Base-by-base conservation (phyloP, 1,140 invertebrate genomes). In the Ruditapes philippinarum region DNA sequence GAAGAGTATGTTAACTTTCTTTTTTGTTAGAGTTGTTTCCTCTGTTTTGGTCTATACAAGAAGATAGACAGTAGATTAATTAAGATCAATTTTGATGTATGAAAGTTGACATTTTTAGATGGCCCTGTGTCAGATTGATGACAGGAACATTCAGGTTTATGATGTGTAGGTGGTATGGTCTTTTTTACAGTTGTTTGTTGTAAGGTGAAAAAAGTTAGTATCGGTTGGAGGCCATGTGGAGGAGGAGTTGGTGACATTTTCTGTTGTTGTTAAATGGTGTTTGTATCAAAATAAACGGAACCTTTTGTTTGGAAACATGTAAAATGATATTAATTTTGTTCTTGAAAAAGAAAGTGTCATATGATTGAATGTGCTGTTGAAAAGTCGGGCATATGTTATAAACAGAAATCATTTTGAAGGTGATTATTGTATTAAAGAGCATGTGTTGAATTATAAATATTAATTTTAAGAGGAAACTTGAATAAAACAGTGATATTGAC, bases 241-340 rank as follows among this genome's bases (percentile, higher is more conserved):
- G 31, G 33, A 40, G 65, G 65, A 70, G 65, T 70, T 70, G 36
- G 65, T 70, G 65, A 70, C 65, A 38, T 70, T 70, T 57, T 36
- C 60, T 19, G 17, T 65, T 28, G 25, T 42, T 70, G 28, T 36
- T 7, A 31, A 28, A 2, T 31, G 65, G 11, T 70, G 22, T 33
- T 11, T 70, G 22, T 54, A 54, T 54, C 11, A 19, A 54, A 54
- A 22, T 22, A 22, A n/a, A 54, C 22, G 51, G 14, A 14, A n/a
- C n/a, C n/a, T 19, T 54, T 54, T 5, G 51, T 54, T 54, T 54
- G 22, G 7, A 11, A 22, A 60, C 54, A 60, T 5, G n/a, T 60
- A 22, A 60, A 60, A 60, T n/a, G 54, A 5, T 60, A 11, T 60
- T 22, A 5, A 60, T 4, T 60, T 7, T 22, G 42, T 7, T 45